Evolutionary conservation across 2,888 invertebrate species (phyloP).

Genomic region (Theretra japonica): DNA sequence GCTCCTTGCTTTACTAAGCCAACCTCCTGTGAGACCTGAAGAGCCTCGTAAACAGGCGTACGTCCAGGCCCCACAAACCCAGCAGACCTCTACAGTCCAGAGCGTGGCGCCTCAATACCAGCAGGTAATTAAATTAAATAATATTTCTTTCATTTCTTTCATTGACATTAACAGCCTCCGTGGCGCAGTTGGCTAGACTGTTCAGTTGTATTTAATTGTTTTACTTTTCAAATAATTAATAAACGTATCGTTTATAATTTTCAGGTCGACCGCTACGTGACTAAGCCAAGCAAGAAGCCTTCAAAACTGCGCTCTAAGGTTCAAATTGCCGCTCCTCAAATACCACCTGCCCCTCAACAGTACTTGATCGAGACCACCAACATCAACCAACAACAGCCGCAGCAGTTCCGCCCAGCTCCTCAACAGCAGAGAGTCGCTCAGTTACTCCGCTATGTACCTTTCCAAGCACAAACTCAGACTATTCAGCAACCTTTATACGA

Average conservation of each 20-base stretch:
- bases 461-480: slow-evolving; percentile 54
- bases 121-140: slow-evolving; percentile 51
- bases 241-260: slow-evolving; percentile 41
- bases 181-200: too few relatives aligned
- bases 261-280: slow-evolving; percentile 75
- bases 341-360: slow-evolving; percentile 74
- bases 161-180: too few relatives aligned
- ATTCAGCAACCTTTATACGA: slow-evolving; percentile 67
- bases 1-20: slow-evolving; percentile 66
- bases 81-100: slow-evolving; percentile 60
- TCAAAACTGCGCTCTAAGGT: slow-evolving; percentile 72
- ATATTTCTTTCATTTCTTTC: too few relatives aligned
- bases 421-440: slow-evolving; percentile 60
- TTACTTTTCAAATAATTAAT: not conserved
- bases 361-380: slow-evolving; percentile 81
- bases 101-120: slow-evolving; percentile 66
- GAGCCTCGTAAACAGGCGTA: slow-evolving; percentile 60
- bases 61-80: slow-evolving; percentile 57
- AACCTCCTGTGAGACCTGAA: slow-evolving; percentile 61
- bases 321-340: slow-evolving; percentile 59
- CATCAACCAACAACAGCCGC: slow-evolving; percentile 65
- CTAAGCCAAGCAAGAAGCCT: slow-evolving; percentile 73
- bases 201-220: too few relatives aligned
- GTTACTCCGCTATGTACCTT: slow-evolving; percentile 64
- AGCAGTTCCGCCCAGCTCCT: slow-evolving; percentile 41